Percentiles rank a stretch among this genome's conserved stretches.
Conservation (phyloP, 2,797 vertebrate genomes). For the Falco peregrinus region DNA sequence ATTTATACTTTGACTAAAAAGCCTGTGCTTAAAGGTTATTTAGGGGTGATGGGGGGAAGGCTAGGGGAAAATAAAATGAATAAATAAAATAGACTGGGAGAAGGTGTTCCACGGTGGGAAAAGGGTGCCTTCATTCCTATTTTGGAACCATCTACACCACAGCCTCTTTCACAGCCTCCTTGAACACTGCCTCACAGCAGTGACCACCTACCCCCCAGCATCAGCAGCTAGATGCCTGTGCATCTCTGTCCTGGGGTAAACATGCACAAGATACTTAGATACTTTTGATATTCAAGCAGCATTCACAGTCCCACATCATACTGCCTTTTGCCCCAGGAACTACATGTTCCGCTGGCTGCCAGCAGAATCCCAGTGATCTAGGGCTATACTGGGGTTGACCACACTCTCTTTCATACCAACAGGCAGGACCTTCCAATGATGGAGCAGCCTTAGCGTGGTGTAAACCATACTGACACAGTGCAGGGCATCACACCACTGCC, state of each 20-base stretch:
- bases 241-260: background rate
- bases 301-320: background rate
- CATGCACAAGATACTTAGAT: background rate
- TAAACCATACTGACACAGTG: background rate
- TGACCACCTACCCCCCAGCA: background rate
- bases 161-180: background rate
- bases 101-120: background rate
- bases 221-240: background rate
- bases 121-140: background rate
- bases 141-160: too few relatives aligned
- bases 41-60: fast-evolving
- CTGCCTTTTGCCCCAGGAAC: background rate
- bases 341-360: background rate
- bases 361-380: background rate
- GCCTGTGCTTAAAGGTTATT: background rate
- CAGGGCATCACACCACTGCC: background rate
- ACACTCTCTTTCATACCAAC: background rate
- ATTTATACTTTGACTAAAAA: background rate
- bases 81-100: background rate
- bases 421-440: background rate
- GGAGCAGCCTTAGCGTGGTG: background rate
- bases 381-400: background rate
- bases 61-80: background rate
- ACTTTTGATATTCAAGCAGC: background rate
- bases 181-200: background rate